Evolutionary conservation across 2,113 vertebrate species (phyloP).

Genomic region (Paradoxurus hermaphroditus): DNA sequence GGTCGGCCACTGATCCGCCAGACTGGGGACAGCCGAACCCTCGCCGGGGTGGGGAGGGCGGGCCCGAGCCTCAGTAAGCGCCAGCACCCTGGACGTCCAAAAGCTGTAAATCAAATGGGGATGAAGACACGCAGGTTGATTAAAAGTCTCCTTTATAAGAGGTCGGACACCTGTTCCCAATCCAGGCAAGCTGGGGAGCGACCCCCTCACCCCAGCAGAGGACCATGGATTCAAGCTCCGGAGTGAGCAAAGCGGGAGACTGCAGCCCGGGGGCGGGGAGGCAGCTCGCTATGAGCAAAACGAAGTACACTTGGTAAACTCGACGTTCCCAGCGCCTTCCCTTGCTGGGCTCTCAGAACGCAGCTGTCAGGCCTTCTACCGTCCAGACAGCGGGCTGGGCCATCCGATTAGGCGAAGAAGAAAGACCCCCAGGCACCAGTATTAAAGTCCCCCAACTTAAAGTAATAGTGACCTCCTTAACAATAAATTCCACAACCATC

Average conservation of each 20-base stretch:
- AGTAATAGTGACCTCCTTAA: background rate
- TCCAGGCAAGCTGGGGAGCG: background rate
- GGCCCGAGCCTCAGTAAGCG: background rate
- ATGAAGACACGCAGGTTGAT: background rate
- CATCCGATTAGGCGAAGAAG: background rate
- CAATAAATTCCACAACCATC: background rate
- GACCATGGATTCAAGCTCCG: background rate
- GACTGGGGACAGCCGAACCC: rapidly evolving
- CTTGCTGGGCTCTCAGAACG: background rate
- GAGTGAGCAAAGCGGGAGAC: background rate
- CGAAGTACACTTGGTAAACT: background rate
- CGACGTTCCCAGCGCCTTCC: background rate
- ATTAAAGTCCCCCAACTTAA: background rate
- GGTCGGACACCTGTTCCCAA: too few relatives aligned
- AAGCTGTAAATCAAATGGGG: background rate
- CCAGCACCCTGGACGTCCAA: background rate
- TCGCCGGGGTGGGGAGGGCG: background rate
- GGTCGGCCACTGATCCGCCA: rapidly evolving
- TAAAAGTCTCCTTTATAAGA: background rate
- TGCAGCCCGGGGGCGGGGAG: rapidly evolving
- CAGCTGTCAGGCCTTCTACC: rapidly evolving
- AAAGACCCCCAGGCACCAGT: background rate
- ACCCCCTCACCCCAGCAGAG: background rate
- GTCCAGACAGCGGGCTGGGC: background rate
- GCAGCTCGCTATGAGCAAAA: rapidly evolving